Percentiles rank a stretch among this genome's conserved stretches.
Conservation (phyloP, 2,797 vertebrate genomes). For the Bothrops alternatus region DNA sequence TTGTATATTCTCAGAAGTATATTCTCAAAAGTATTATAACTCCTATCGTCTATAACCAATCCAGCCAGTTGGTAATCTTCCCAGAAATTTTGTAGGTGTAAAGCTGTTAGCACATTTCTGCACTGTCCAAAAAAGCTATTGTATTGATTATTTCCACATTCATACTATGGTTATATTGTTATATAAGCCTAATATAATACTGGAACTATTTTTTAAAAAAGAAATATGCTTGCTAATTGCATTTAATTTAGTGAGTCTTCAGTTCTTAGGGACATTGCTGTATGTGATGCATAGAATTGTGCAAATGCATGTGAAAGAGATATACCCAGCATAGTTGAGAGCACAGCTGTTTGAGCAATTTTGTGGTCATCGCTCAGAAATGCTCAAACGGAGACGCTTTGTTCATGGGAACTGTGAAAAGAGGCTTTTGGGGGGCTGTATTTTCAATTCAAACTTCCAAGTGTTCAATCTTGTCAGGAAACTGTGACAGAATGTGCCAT, state of each 20-base stretch:
- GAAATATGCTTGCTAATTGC: neutral
- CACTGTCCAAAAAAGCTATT: neutral
- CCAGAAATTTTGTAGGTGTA: neutral
- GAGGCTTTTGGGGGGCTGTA: constrained; percentile 13
- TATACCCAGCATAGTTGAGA: constrained; percentile 15
- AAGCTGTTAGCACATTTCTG: neutral
- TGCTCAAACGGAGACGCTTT: constrained; percentile 53
- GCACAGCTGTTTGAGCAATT: constrained; percentile 57
- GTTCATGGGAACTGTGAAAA: constrained; percentile 30
- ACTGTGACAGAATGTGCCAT: constrained; percentile 44
- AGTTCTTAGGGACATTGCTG: neutral
- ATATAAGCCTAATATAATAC: neutral
- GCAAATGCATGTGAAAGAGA: constrained; percentile 20
- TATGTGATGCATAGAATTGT: constrained; percentile 3
- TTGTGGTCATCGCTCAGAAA: constrained; percentile 53
- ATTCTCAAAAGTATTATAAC: neutral
- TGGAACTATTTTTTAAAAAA: neutral
- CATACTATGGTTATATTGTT: neutral
- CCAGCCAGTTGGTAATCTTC: neutral
- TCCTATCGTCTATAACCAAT: neutral
- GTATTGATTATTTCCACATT: neutral
- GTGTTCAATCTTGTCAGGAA: constrained; percentile 45
- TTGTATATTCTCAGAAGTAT: neutral
- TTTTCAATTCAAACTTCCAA: constrained; percentile 56
- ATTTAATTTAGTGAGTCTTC: neutral